Conservation (phyloP, 2,113 vertebrate genomes). For the Apeltes quadracus region DNA sequence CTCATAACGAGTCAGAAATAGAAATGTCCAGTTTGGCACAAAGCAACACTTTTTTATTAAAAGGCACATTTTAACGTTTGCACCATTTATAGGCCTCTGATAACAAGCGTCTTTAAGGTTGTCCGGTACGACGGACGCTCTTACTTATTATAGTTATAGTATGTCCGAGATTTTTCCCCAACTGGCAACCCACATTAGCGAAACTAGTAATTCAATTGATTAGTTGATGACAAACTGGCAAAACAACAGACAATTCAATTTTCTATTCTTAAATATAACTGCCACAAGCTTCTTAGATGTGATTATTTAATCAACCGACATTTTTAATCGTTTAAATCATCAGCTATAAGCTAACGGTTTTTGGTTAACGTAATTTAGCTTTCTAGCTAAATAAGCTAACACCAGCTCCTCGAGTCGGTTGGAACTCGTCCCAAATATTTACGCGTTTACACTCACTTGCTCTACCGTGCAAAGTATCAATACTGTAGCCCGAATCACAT, state of each 20-base stretch:
- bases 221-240: too few species aligned
- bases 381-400: not conserved
- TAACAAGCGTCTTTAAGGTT: not conserved
- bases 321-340: not conserved
- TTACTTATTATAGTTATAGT: too few species aligned
- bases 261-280: not conserved
- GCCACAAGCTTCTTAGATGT: not conserved
- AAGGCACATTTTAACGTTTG: not conserved
- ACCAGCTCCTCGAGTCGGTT: not conserved
- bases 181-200: not conserved
- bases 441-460: not conserved
- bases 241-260: not conserved
- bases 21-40: conserved; percentile 50
- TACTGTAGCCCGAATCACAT: not conserved
- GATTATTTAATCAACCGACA: not conserved
- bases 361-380: not conserved
- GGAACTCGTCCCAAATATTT: too few species aligned
- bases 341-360: not conserved
- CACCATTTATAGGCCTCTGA: not conserved
- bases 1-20: conserved; percentile 61
- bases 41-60: conserved; percentile 35
- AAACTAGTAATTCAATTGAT: not conserved
- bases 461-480: not conserved
- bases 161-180: not conserved
- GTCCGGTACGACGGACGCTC: not conserved